Conservation (phyloP, 1,140 invertebrate species). For the Paracyclopina nana region DNA sequence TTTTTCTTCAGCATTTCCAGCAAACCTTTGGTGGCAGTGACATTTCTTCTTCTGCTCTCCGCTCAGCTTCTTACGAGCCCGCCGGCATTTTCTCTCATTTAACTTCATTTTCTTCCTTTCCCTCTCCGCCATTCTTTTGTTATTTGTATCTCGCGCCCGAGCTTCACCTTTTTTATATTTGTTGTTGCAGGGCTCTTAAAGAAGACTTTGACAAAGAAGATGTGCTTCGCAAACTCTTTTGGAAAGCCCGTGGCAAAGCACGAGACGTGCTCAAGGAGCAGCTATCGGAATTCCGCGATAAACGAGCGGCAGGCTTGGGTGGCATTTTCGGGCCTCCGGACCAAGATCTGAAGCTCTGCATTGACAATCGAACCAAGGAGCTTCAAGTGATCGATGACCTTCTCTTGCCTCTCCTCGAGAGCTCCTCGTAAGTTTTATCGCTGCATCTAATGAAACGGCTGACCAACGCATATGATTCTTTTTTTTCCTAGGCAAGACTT, state of each 20-base stretch:
- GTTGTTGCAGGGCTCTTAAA: constrained; percentile 4
- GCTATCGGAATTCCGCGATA: constrained; percentile 69
- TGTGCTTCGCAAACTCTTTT: constrained; percentile 39
- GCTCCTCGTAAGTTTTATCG: constrained; percentile 5
- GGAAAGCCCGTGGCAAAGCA: constrained; percentile 57
- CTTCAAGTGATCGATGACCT: constrained; percentile 47
- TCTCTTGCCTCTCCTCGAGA: constrained; percentile 47
- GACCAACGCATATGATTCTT: too few species aligned
- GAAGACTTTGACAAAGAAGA: constrained; percentile 14
- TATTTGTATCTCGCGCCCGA: too few species aligned
- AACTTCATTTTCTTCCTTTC: too few species aligned
- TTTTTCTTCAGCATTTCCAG: too few species aligned
- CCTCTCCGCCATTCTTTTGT: too few species aligned
- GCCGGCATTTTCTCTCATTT: too few species aligned
- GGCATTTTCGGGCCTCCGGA: constrained; percentile 74
- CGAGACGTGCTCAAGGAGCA: constrained; percentile 68
- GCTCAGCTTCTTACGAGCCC: too few species aligned
- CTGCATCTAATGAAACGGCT: too few species aligned
- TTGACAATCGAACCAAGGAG: constrained; percentile 58
- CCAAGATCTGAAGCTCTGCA: constrained; percentile 50
- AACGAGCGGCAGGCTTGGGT: constrained; percentile 67
- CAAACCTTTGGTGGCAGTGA: too few species aligned
- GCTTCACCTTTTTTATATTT: too few species aligned
- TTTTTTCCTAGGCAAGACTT: constrained; percentile 38
- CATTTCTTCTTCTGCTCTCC: too few species aligned